Percentiles rank a stretch among this genome's conserved stretches.
phyloP scores from a whole-genome alignment of 2,888 invertebrate species.

The Dryomyza anilis region DNA sequence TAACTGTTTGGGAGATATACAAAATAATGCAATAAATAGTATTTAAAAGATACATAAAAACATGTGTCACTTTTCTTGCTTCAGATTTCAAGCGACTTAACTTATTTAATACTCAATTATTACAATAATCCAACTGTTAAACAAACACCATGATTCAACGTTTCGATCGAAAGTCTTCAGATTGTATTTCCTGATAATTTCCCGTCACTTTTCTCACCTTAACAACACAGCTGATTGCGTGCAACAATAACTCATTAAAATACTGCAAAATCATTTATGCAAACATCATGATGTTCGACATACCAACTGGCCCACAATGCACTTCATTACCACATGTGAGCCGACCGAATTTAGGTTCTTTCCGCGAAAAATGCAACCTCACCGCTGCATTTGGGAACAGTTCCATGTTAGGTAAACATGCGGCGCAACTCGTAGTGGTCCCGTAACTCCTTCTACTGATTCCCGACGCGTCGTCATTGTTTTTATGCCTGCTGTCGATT shows the following conservation, averaged over 20 bases:
- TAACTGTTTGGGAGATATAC: too few relatives aligned
- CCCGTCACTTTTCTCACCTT: too few relatives aligned
- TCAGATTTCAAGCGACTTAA: too few relatives aligned
- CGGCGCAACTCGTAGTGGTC: not conserved
- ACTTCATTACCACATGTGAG: not conserved
- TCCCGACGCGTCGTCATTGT: not conserved
- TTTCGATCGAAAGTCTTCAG: not conserved
- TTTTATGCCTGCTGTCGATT: not conserved
- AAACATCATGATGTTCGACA: not conserved
- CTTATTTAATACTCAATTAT: too few relatives aligned
- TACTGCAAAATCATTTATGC: conserved; percentile 8
- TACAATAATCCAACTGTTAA: too few relatives aligned
- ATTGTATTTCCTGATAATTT: too few relatives aligned
- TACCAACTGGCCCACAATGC: not conserved
- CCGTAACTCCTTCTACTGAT: not conserved
- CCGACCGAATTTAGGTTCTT: too few relatives aligned
- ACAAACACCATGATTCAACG: too few relatives aligned
- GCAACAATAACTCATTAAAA: conserved; percentile 11
- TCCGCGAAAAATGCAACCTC: conserved; percentile 6
- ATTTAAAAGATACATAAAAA: too few relatives aligned
- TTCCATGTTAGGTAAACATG: not conserved
- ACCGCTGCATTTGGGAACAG: not conserved
- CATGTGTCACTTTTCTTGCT: too few relatives aligned
- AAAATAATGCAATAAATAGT: too few relatives aligned
- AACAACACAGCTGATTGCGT: not conserved